Evolutionary conservation across 2,797 vertebrate genomes (phyloP), one percentile per base, ranked within the genome.

Genomic region (Crocodylus rhombifer): DNA sequence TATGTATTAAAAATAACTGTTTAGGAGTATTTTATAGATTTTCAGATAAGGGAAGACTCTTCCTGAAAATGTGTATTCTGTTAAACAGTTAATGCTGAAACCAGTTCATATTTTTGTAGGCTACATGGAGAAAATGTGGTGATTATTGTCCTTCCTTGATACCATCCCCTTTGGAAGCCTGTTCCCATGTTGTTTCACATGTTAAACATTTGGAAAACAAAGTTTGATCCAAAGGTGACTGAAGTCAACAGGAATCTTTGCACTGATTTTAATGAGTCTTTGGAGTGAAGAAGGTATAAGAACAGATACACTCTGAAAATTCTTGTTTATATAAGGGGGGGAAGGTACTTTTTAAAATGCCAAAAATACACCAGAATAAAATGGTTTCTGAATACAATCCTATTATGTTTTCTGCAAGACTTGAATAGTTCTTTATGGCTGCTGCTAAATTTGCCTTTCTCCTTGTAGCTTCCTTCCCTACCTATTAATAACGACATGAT

Each of bases 171-270:
- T 42, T 14, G 57, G 67, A 30, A 55, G n/a, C 13, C 88, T 3
- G 1, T 89, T 89, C 14, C 3, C 80, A 14, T 26, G 33, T 18
- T 92, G 60, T 3, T 71, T 65, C 80, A 92, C 4, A 64, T 7
- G 10, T 13, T 25, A 33, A 67, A 8, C 87, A 60, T 87, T 51
- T 42, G 42, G 23, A 51, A 51, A 14, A 73, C 7, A 3, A 36
- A 33, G 28, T 80, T 28, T 0, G 0, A 30, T 65, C 42, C 42
- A 65, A 0, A 0, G 1, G 62, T 69, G 20, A 79, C 65, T 65
- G 21, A 87, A 90, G 14, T 57, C 33, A 65, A 1, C 26, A 36
- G 55, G 63, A 80, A 7, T 65, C 42, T 67, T 36, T 74, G 51
- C 15, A 75, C 9, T 21, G n/a, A 6, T 36, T 17, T 75, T 80